Conservation (phyloP, 2,797 vertebrate genomes). For the Chaunax sp. region DNA sequence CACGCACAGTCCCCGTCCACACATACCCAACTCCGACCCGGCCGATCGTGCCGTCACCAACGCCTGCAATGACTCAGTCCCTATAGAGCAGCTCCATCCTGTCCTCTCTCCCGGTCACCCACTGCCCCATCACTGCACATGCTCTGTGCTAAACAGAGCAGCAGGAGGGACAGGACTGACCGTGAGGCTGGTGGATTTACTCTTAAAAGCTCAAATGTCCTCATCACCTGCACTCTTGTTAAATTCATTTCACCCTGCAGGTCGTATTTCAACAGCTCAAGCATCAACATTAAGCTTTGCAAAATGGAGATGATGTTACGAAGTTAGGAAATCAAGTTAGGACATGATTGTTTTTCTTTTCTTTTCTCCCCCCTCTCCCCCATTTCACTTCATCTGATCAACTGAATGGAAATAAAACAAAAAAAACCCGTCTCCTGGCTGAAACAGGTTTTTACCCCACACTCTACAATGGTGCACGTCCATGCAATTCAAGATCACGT, state of each 20-base stretch:
- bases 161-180: background rate
- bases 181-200: too few relatives aligned
- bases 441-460: constrained; percentile 16
- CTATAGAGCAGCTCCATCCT: constrained; percentile 43
- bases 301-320: background rate
- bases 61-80: constrained; percentile 43
- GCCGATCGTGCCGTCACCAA: constrained; percentile 48
- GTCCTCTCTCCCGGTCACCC: constrained; percentile 20
- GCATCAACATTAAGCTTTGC: background rate
- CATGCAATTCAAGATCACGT: constrained; percentile 9
- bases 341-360: too few relatives aligned
- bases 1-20: constrained; percentile 11
- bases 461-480: constrained; percentile 15
- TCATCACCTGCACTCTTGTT: too few relatives aligned
- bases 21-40: constrained; percentile 11
- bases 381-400: constrained; percentile 23
- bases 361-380: too few relatives aligned
- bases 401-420: constrained; percentile 31
- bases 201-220: too few relatives aligned
- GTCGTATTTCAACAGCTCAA: constrained; percentile 17
- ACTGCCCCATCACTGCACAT: constrained; percentile 33
- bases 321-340: constrained; percentile 24
- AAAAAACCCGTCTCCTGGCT: background rate
- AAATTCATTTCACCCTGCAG: constrained; percentile 27
- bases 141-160: constrained; percentile 28